Conservation (phyloP, 2,113 vertebrate genomes). For the Muntiacus reevesi region DNA sequence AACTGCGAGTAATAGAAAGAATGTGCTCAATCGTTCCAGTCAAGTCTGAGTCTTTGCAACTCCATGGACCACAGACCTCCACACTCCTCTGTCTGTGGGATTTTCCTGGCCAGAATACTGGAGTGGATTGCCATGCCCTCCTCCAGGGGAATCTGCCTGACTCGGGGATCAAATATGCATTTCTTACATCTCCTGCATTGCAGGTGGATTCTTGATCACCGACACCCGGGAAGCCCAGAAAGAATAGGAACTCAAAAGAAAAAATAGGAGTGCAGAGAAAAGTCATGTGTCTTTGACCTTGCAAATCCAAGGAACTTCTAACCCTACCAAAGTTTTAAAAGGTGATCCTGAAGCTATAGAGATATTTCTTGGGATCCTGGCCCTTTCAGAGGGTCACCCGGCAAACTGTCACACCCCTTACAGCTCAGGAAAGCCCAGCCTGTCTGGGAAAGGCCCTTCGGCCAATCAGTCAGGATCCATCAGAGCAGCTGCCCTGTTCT, state of each 20-base stretch:
- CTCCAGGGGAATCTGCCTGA: neutral
- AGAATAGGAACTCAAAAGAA: neutral
- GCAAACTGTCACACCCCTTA: too few relatives aligned
- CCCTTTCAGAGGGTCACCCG: neutral
- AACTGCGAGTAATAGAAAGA: neutral
- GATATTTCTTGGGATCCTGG: neutral
- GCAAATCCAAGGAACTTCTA: neutral
- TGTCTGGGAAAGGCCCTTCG: neutral
- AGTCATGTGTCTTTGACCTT: neutral
- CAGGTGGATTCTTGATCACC: neutral
- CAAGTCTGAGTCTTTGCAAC: neutral
- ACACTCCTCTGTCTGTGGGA: neutral
- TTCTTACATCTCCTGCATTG: neutral
- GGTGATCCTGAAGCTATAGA: neutral
- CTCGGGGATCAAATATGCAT: accelerated
- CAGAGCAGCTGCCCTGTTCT: neutral
- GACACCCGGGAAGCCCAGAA: neutral
- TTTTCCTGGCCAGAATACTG: neutral
- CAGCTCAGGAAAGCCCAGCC: neutral
- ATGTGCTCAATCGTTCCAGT: accelerated
- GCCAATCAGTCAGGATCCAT: neutral
- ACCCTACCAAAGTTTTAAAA: neutral
- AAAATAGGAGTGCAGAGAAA: neutral
- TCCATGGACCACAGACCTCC: neutral
- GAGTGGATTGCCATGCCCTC: neutral